phyloP scores from a whole-genome alignment of 2,113 vertebrate genomes.

The Leptobrachium leishanense region DNA sequence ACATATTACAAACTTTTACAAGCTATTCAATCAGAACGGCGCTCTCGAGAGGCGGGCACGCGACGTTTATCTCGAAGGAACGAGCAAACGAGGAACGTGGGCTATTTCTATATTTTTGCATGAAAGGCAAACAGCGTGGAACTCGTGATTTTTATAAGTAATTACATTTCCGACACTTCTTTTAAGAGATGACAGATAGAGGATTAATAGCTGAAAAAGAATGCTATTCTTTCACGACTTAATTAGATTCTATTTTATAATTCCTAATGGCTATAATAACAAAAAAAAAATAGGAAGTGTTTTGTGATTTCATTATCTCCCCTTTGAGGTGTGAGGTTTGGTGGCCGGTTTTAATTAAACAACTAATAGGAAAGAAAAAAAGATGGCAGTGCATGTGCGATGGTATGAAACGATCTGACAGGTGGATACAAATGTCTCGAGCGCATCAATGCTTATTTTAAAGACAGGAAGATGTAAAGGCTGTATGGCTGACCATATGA shows the following conservation, averaged over 20 bases:
- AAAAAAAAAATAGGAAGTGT: conserved; percentile 14
- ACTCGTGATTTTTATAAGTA: conserved; percentile 14
- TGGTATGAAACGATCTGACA: conserved; percentile 35
- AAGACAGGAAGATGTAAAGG: conserved; percentile 38
- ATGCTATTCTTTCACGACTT: conserved; percentile 22
- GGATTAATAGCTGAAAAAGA: conserved; percentile 39
- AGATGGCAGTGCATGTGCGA: neutral
- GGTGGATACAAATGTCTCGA: conserved; percentile 48
- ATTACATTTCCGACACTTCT: conserved; percentile 19
- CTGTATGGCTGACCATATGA: no score
- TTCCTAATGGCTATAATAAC: neutral
- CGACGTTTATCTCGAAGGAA: conserved; percentile 26
- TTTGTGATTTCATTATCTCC: conserved; percentile 32
- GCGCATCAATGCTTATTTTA: conserved; percentile 54
- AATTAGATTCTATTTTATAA: conserved; percentile 30
- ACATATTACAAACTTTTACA: conserved; percentile 32
- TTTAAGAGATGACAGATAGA: conserved; percentile 23
- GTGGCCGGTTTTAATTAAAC: conserved; percentile 9
- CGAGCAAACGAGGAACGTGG: conserved; percentile 32
- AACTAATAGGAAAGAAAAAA: neutral
- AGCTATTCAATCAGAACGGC: conserved; percentile 4
- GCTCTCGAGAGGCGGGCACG: neutral
- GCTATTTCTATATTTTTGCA: conserved; percentile 33
- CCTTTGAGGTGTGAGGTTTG: neutral
- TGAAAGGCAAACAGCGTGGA: neutral